Conservation (phyloP, 2,888 invertebrate genomes). For the Eupithecia exiguata region DNA sequence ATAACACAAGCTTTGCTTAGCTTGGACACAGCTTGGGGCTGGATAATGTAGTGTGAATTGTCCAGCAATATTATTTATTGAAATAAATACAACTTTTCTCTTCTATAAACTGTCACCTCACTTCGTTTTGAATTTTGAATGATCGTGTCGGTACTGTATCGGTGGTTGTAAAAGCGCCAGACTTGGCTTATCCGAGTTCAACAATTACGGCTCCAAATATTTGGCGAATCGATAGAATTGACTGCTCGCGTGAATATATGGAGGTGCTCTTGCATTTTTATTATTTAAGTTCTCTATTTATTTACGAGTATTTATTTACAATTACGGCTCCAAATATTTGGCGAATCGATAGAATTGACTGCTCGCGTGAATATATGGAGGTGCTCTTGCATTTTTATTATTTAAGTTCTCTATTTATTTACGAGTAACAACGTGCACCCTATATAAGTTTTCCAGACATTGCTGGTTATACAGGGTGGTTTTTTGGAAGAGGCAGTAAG, state of each 20-base stretch:
- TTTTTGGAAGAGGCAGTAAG: too few relatives aligned
- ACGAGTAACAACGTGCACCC: not conserved
- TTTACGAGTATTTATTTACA: too few relatives aligned
- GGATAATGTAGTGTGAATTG: too few relatives aligned
- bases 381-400: slow-evolving; percentile 21
- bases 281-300: not conserved
- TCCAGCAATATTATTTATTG: too few relatives aligned
- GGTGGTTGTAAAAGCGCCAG: slow-evolving; percentile 7
- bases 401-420: not conserved
- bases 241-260: slow-evolving; percentile 33
- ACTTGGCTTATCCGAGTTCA: slow-evolving; percentile 28
- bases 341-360: slow-evolving; percentile 38
- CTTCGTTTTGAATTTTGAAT: not conserved
- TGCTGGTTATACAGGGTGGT: not conserved
- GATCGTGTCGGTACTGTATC: slow-evolving; percentile 4
- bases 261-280: slow-evolving; percentile 21
- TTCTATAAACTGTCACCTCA: not conserved
- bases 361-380: slow-evolving; percentile 28
- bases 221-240: slow-evolving; percentile 40
- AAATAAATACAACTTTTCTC: not conserved
- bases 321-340: slow-evolving; percentile 43
- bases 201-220: slow-evolving; percentile 41
- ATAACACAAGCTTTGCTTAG: too few relatives aligned
- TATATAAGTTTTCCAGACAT: not conserved
- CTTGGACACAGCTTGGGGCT: too few relatives aligned